phyloP scores from a whole-genome alignment of 1,140 invertebrate species.

The Gonatopus flavifemur region DNA sequence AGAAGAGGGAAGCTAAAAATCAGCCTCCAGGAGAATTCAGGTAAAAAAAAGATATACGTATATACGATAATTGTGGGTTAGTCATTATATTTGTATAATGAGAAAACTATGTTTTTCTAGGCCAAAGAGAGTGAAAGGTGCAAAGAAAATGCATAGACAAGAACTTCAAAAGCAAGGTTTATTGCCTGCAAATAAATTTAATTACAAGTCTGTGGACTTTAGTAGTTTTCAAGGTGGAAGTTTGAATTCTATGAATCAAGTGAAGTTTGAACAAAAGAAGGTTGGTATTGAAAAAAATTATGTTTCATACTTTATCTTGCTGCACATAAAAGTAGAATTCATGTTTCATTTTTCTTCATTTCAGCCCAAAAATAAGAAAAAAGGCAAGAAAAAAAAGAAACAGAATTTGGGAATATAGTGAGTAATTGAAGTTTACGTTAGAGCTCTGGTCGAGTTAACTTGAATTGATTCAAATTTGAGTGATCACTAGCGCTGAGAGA shows the following conservation, averaged over 20 bases:
- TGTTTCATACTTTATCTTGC: background rate
- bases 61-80: no score
- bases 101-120: slow-evolving; percentile 25
- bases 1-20: background rate
- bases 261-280: slow-evolving; percentile 27
- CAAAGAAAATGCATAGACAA: slow-evolving; percentile 24
- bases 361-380: slow-evolving; percentile 13
- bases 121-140: slow-evolving; percentile 19
- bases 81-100: no score
- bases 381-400: slow-evolving; percentile 18
- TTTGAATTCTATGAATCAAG: slow-evolving; percentile 7
- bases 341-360: slow-evolving; percentile 2
- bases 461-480: no score
- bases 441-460: no score
- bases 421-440: no score
- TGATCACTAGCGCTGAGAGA: no score
- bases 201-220: slow-evolving; percentile 45
- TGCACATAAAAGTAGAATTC: background rate
- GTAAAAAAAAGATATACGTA: background rate
- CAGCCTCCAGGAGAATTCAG: background rate
- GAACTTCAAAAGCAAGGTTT: slow-evolving; percentile 32
- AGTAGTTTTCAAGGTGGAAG: slow-evolving; percentile 50
- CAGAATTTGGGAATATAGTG: slow-evolving; percentile 21
- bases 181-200: slow-evolving; percentile 35
- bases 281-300: slow-evolving; percentile 19